Evolutionary conservation across 2,888 invertebrate species (phyloP).

Genomic region (Pherbina coryleti): DNA sequence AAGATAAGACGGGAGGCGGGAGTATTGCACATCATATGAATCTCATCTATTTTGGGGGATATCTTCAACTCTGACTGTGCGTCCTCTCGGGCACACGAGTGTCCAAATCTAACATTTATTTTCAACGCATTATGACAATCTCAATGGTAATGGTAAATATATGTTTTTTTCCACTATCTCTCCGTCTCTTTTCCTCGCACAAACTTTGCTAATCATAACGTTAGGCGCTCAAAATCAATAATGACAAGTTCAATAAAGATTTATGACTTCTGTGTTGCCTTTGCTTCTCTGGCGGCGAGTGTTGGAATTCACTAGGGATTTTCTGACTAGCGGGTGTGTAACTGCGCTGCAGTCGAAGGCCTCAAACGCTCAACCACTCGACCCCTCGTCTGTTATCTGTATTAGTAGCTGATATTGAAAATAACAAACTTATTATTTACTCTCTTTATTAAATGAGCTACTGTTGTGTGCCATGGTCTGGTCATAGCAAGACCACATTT

Average conservation of each 20-base stretch:
- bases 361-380: neutral
- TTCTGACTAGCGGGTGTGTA: neutral
- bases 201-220: constrained; percentile 10
- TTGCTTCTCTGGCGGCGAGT: constrained; percentile 16
- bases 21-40: neutral
- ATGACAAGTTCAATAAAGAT: constrained; percentile 69
- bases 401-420: constrained; percentile 31
- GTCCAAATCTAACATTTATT: constrained; percentile 42
- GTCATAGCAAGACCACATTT: neutral
- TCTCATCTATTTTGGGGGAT: constrained; percentile 27
- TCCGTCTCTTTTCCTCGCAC: neutral
- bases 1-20: constrained; percentile 35
- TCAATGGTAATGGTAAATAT: neutral
- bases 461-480: neutral
- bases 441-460: neutral
- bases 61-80: constrained; percentile 15
- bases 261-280: constrained; percentile 59
- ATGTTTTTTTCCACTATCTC: neutral
- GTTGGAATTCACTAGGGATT: constrained; percentile 30
- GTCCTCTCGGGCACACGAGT: constrained; percentile 15
- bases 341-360: neutral
- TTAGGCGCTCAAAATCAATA: constrained; percentile 65
- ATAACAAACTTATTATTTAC: constrained; percentile 47
- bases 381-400: constrained; percentile 21
- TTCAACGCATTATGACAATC: constrained; percentile 44